These are phyloP conservation scores for Helogale parvula DNA, from an alignment of 2,113 vertebrate genomes.

Conservation along the genomic window DNA sequence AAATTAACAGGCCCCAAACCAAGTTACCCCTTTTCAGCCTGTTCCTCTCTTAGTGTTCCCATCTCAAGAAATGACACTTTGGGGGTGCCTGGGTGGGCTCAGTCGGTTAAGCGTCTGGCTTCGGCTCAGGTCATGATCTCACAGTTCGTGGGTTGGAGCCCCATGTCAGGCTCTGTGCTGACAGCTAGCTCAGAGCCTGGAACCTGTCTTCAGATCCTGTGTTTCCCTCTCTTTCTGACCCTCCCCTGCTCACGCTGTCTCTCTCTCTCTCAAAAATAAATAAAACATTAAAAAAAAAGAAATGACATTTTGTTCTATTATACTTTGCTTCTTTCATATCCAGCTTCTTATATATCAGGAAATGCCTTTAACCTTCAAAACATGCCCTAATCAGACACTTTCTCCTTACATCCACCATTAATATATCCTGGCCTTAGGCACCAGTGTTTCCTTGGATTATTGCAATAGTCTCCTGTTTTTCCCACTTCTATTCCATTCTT, in stretches of 20 bases:
- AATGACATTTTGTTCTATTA: neutral
- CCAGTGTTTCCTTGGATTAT: conserved; percentile 6
- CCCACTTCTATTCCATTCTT: conserved; percentile 1
- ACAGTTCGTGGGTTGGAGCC: no score
- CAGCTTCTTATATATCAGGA: neutral
- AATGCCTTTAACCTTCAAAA: neutral
- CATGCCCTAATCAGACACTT: neutral
- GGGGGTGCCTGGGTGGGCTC: no score
- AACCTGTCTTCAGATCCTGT: no score
- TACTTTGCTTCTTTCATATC: neutral
- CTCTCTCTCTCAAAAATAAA: no score
- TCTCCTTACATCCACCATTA: neutral
- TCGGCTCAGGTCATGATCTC: no score
- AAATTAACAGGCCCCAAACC: neutral
- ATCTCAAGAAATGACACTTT: neutral
- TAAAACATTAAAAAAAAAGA: neutral
- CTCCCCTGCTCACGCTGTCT: no score
- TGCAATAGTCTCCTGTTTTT: neutral
- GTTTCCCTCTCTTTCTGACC: no score
- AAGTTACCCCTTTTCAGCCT: neutral
- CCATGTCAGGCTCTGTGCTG: no score
- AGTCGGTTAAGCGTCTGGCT: no score
- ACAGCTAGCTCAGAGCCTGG: no score
- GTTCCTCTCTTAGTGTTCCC: neutral
- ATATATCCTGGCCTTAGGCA: neutral